These are phyloP conservation scores for Megaleporinus macrocephalus DNA, from an alignment of 2,113 vertebrate species.

Conservation along the genomic window DNA sequence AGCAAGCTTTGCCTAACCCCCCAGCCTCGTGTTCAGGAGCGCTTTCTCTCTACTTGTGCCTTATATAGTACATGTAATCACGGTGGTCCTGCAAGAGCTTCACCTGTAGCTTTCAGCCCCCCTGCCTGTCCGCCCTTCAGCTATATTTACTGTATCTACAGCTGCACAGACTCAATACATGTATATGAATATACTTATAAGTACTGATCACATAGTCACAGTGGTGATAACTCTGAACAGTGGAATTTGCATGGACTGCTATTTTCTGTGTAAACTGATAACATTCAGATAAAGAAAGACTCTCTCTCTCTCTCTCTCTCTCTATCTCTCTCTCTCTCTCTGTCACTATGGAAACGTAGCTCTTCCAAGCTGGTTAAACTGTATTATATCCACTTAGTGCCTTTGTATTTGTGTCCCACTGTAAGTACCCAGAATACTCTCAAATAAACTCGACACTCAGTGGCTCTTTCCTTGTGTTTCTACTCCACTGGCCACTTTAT, in stretches of 20 bases:
- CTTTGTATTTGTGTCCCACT: constrained; percentile 3
- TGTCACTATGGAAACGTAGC: not conserved
- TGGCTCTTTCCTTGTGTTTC: too few species aligned
- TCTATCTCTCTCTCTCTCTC: not conserved
- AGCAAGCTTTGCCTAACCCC: not conserved
- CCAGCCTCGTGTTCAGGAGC: too few species aligned
- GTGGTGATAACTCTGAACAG: not conserved
- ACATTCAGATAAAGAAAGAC: too few species aligned
- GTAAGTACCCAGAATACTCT: constrained; percentile 5
- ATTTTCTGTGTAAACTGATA: too few species aligned
- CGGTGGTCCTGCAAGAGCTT: not conserved
- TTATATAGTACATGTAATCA: not conserved
- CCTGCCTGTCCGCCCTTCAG: not conserved
- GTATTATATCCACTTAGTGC: not conserved
- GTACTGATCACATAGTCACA: not conserved
- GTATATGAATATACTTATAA: too few species aligned
- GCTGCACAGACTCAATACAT: not conserved
- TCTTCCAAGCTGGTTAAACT: constrained; percentile 9
- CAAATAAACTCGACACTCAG: constrained; percentile 26
- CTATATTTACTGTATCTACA: not conserved
- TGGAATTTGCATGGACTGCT: too few species aligned
- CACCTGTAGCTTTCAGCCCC: not conserved
- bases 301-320: not conserved
- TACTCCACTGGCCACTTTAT: too few species aligned
- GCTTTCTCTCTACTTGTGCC: constrained; percentile 5